phyloP scores from a whole-genome alignment of 2,797 vertebrate genomes.

The Iguana delicatissima region DNA sequence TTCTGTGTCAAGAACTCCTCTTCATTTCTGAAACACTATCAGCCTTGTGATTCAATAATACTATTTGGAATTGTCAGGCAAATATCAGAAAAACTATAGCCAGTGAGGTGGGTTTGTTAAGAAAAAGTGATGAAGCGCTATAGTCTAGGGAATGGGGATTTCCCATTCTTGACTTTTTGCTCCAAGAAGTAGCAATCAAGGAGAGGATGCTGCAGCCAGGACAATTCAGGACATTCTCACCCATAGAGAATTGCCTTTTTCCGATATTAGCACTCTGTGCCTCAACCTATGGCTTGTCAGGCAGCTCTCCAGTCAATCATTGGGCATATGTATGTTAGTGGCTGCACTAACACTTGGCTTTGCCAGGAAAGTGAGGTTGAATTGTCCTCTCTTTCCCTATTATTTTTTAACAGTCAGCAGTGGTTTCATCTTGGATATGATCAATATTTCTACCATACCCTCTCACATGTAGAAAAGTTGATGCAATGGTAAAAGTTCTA shows the following conservation, averaged over 20 bases:
- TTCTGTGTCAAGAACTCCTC: not conserved
- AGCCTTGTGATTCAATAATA: not conserved
- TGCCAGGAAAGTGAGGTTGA: not conserved
- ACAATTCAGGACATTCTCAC: not conserved
- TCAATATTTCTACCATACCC: not conserved
- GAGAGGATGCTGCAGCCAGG: not conserved
- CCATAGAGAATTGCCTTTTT: not conserved
- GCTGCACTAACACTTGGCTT: not conserved
- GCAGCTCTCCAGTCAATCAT: not conserved
- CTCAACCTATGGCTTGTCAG: not conserved
- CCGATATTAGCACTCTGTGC: not conserved
- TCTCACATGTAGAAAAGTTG: no score
- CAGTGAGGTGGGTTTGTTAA: not conserved
- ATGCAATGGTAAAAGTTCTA: not conserved
- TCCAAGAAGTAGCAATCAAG: not conserved
- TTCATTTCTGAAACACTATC: not conserved
- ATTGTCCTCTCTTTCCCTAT: no score
- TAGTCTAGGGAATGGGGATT: not conserved
- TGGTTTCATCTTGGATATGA: not conserved
- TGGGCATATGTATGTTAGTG: not conserved
- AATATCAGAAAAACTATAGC: not conserved
- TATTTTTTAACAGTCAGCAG: not conserved
- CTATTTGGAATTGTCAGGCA: not conserved
- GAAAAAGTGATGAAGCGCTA: not conserved
- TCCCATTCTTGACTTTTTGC: not conserved